phyloP scores from a whole-genome alignment of 2,888 invertebrate species.

The Melanargia galathea region DNA sequence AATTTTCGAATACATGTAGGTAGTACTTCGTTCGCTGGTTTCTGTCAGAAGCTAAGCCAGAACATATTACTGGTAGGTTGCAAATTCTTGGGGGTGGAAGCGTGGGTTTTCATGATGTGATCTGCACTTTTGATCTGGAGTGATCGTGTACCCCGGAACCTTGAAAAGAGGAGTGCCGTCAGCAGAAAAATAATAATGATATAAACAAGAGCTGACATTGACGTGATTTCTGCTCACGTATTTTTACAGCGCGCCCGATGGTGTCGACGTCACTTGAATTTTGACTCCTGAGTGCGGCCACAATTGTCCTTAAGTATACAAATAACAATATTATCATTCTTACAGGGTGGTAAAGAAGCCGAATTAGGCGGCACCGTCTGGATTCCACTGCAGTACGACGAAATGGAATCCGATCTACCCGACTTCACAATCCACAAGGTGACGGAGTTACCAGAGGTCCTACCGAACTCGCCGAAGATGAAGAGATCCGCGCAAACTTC shows the following conservation, averaged over 20 bases:
- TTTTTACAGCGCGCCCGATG: no score
- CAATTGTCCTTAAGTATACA: not conserved
- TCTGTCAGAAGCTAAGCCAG: constrained; percentile 93
- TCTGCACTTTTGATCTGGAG: no score
- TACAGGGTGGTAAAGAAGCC: constrained; percentile 88
- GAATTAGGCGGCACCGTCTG: constrained; percentile 90
- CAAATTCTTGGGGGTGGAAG: constrained; percentile 87
- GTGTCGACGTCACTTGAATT: no score
- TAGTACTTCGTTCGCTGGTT: constrained; percentile 89
- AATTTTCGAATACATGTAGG: constrained; percentile 67
- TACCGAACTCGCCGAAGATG: constrained; percentile 80
- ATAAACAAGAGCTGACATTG: no score
- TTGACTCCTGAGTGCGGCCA: not conserved
- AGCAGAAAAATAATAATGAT: no score
- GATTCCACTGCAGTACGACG: constrained; percentile 85
- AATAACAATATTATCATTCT: constrained; percentile 18
- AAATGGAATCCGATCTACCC: constrained; percentile 79
- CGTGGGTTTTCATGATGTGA: constrained; percentile 91
- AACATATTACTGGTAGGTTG: constrained; percentile 92
- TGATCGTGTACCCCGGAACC: no score
- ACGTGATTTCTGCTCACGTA: no score
- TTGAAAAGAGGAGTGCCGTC: no score
- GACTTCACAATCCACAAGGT: constrained; percentile 86
- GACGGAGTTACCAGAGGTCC: constrained; percentile 83
- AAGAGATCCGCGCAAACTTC: constrained; percentile 54